These are phyloP conservation scores for Bombus consobrinus DNA, from an alignment of 1,140 invertebrate species.

Conservation along the genomic window DNA sequence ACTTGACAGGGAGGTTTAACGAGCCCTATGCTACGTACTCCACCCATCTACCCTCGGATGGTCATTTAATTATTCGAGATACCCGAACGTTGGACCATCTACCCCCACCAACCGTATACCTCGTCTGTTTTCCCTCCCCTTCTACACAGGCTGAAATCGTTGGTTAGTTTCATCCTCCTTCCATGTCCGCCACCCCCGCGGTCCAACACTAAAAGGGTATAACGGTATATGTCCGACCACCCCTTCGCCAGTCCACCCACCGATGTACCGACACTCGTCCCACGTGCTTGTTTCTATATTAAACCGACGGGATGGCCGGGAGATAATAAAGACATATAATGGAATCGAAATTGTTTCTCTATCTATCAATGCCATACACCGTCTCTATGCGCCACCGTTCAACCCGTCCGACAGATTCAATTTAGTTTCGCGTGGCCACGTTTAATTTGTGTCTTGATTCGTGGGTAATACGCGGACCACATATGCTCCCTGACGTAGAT, in stretches of 20 bases:
- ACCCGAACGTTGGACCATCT: conserved; percentile 74
- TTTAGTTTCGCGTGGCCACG: conserved; percentile 73
- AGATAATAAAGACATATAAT: conserved; percentile 82
- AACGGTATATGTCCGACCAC: conserved; percentile 62
- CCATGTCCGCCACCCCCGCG: conserved; percentile 33
- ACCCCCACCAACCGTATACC: conserved; percentile 47
- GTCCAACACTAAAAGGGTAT: conserved; percentile 52
- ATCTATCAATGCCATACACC: conserved; percentile 80
- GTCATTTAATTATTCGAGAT: conserved; percentile 84
- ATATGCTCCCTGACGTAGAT: conserved; percentile 28
- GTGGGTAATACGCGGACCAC: conserved; percentile 65
- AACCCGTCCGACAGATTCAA: conserved; percentile 74
- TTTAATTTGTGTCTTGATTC: conserved; percentile 80
- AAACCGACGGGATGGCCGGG: conserved; percentile 74
- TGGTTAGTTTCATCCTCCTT: conserved; percentile 59
- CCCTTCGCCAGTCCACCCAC: conserved; percentile 42
- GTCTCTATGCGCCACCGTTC: conserved; percentile 53
- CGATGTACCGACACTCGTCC: conserved; percentile 67
- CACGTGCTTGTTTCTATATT: conserved; percentile 77
- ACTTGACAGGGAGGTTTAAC: conserved; percentile 82
- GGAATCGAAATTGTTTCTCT: conserved; percentile 83
- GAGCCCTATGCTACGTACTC: conserved; percentile 79
- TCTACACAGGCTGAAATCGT: conserved; percentile 33
- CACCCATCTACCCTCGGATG: conserved; percentile 75
- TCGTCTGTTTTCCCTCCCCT: conserved; percentile 45